Percentiles rank a stretch among this genome's conserved stretches.
Evolutionary conservation across 2,113 vertebrate species (phyloP).

Genomic region (Sinocyclocheilus grahami): DNA sequence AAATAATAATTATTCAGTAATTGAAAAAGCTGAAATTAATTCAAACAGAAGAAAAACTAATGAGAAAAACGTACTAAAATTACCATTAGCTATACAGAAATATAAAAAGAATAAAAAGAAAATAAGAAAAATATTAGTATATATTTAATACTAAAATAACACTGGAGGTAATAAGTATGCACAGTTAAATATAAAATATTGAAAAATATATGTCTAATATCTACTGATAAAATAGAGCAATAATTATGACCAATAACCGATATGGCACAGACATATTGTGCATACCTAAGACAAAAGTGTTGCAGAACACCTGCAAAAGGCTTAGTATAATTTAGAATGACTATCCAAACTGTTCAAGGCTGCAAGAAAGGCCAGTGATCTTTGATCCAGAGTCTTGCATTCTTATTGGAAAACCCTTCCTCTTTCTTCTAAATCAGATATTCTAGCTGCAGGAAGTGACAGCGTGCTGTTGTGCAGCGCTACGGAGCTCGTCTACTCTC

Average conservation of each 20-base stretch:
- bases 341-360: not conserved
- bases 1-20: not conserved
- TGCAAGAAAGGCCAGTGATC: not conserved
- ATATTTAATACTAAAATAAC: not conserved
- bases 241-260: not conserved
- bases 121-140: too few relatives aligned
- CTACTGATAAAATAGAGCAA: not conserved
- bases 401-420: not conserved
- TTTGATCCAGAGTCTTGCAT: not conserved
- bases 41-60: not conserved
- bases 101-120: not conserved
- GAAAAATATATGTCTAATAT: not conserved
- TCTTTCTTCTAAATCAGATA: not conserved
- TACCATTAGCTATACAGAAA: not conserved
- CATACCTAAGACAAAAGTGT: not conserved
- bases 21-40: not conserved
- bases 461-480: not conserved
- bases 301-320: not conserved
- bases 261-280: not conserved
- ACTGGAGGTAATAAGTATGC: too few relatives aligned
- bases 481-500: not conserved
- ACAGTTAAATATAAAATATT: too few relatives aligned
- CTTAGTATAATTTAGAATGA: not conserved
- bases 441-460: conserved; percentile 4
- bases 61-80: too few relatives aligned